Evolutionary conservation across 2,113 vertebrate species (phyloP), one percentile per base, ranked within the genome.

Genomic region (Anseranas semipalmata): DNA sequence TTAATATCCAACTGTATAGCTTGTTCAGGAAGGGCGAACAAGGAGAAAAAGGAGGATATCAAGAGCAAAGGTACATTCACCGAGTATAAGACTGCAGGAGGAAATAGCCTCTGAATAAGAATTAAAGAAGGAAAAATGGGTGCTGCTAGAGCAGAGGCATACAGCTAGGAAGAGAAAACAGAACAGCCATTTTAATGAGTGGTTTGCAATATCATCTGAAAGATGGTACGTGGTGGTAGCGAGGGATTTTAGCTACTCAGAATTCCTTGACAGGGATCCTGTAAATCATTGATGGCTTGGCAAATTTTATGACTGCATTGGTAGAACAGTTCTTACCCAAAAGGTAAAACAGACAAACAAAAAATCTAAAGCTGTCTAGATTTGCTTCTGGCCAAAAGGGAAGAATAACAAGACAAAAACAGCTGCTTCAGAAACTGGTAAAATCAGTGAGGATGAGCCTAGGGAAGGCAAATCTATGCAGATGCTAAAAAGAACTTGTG

Each of bases 41-140:
- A 87, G 92, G 90, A 95, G 90, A 52, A 73, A 28, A 77, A 89
- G 65, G 59, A 92, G 70, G 50, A 35, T 74, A 43, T 78, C 85
- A 53, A 52, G 81, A 91, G 88, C 68, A 35, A 15, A 71, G 70
- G 85, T 70, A 25, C 43, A 4, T 33, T 11, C 39, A 5, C 39
- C 1, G 78, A 32, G 33, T n/a, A 7, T 7, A 39, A 52, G 43
- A 9, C 62, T 52, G 66, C 72, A 46, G 63, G 12, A 60, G 66
- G 32, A 67, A 77, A 58, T 45, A 28, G 27, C 3, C 45, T 5
- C 25, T 60, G 28, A 14, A 35, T 66, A 25, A 35, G 73, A 48
- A 91, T 33, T 46, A 32, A 66, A 66, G 89, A 41, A 70, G 53
- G 4, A 41, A 67, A 85, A 91, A 15, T 5, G 50, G 27, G 12